These are phyloP conservation scores for Polylopha cassiicola DNA, from an alignment of 2,888 invertebrate species.

Conservation along the genomic window DNA sequence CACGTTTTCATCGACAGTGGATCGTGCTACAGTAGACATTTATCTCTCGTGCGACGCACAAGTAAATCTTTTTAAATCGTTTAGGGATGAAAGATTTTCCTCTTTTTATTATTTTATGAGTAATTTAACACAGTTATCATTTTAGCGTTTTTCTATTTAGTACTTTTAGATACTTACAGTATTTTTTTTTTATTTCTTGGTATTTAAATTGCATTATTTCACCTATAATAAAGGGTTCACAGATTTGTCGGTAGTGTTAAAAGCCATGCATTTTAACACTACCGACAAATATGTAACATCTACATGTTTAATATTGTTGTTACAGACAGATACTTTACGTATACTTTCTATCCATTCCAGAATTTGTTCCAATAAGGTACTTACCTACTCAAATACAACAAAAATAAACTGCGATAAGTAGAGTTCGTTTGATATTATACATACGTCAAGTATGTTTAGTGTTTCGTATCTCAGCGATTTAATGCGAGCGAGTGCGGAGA, in stretches of 20 bases:
- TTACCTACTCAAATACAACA: too few species aligned
- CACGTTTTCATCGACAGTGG: conserved; percentile 55
- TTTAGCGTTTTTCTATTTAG: conserved; percentile 29
- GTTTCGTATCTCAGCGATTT: conserved; percentile 59
- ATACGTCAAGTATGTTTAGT: conserved; percentile 37
- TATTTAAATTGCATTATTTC: too few species aligned
- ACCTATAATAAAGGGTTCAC: conserved; percentile 26
- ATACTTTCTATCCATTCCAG: too few species aligned
- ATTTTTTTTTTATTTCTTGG: too few species aligned
- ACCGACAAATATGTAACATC: too few species aligned
- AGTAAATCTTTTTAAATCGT: conserved; percentile 65
- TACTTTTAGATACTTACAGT: too few species aligned
- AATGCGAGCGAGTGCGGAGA: conserved; percentile 67
- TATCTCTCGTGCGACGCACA: conserved; percentile 48
- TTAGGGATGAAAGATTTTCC: conserved; percentile 64
- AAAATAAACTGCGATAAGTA: conserved; percentile 11
- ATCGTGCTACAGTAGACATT: conserved; percentile 63
- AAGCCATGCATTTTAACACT: too few species aligned
- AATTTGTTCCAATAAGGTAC: too few species aligned
- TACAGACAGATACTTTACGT: too few species aligned
- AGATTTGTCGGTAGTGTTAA: too few species aligned
- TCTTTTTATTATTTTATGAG: conserved; percentile 68
- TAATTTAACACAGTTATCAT: conserved; percentile 65
- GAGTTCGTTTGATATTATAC: conserved; percentile 27
- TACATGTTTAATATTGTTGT: too few species aligned